These are phyloP conservation scores for Notamacropus eugenii DNA, from an alignment of 2,797 vertebrate genomes.

Conservation along the genomic window DNA sequence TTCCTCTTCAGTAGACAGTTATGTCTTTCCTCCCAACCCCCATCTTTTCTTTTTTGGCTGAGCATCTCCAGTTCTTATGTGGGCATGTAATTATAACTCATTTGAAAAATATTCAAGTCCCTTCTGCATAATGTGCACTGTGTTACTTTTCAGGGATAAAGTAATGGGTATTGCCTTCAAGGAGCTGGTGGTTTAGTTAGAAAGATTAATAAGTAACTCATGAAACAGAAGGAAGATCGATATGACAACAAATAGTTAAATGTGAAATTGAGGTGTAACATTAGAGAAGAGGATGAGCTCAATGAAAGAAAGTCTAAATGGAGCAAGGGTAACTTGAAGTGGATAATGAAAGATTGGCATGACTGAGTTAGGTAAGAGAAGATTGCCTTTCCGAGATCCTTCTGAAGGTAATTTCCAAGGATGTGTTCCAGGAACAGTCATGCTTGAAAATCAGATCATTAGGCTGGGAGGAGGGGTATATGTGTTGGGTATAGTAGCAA, in stretches of 20 bases:
- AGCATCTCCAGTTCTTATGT: background rate
- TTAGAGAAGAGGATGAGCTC: background rate
- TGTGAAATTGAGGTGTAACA: background rate
- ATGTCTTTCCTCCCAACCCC: background rate
- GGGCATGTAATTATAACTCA: background rate
- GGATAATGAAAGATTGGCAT: background rate
- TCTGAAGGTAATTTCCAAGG: background rate
- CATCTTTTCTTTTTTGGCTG: background rate
- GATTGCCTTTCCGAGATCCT: background rate
- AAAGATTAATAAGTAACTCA: background rate
- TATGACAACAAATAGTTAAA: background rate
- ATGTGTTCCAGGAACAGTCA: background rate
- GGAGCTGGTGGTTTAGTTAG: background rate
- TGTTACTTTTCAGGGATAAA: background rate
- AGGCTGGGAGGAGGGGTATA: background rate
- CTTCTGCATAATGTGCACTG: background rate
- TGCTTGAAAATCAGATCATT: background rate
- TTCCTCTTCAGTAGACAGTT: background rate
- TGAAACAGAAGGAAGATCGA: background rate
- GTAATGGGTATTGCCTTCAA: background rate
- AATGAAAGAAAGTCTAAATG: background rate
- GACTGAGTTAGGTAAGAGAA: background rate
- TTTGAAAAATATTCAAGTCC: background rate
- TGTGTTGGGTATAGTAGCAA: background rate
- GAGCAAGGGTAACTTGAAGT: background rate